Base-by-base conservation (phyloP, 2,888 invertebrate genomes). In the Azorinus chamasolen region DNA sequence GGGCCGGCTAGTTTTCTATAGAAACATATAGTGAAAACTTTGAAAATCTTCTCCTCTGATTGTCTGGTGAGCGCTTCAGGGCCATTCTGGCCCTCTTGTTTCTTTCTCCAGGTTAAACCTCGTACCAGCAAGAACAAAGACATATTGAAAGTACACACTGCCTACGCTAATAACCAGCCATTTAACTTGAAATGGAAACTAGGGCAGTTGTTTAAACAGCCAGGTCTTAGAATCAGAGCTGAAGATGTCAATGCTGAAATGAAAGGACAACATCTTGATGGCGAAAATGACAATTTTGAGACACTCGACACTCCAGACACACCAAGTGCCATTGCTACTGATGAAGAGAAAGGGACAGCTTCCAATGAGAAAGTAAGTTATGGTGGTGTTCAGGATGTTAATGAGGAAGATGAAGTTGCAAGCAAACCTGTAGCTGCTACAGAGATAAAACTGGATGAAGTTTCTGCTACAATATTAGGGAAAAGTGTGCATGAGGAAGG, bases 171-270 rank as follows among this genome's bases (percentile, higher is more conserved):
- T 20, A 66, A 59, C 1, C 41, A 45, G 20, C 18, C 61, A 32
- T 58, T 69, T 51, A 78, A 78, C 69, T 32, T 64, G 16, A 45
- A 62, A 41, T 81, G 81, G 81, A 57, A 58, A 22, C 68, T 81
- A 1, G 55, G 69, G 43, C 72, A 72, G 24, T 50, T 81, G 24
- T 53, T 81, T 3, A 81, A 81, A 62, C 78, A 78, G 57, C 71
- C 81, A n/a, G 81, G 81, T 27, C 58, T 81, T 22, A 54, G 81
- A 55, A 62, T 69, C n/a, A 10, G 22, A 45, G 58, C 18, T 14
- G 6, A 45, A 14, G 45, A 45, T 8, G 4, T 20, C 6, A 4
- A 45, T 45, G 45, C n/a, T 18, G 45, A 45, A 45, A 4, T 45
- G 4, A 16, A 45, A 45, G 45, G 20, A 14, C 20, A 18, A 45